Percentiles rank a stretch among this genome's conserved stretches.
Conservation (phyloP, 2,113 vertebrate species). For the Xyrauchen texanus region DNA sequence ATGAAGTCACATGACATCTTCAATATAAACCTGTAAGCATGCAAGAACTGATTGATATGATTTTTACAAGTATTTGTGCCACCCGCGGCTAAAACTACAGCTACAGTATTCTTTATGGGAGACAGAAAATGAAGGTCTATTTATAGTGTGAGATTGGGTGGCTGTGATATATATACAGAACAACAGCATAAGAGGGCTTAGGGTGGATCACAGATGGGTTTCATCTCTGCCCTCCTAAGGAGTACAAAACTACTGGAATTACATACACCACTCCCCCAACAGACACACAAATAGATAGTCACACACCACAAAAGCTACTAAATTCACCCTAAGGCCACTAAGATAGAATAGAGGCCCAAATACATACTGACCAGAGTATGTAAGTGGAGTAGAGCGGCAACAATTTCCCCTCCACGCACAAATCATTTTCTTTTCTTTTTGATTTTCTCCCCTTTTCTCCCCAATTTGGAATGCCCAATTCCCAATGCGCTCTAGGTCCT, state of each 20-base stretch:
- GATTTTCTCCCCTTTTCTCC: too few species aligned
- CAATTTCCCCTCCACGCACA: too few species aligned
- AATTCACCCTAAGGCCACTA: neutral
- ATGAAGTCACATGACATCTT: neutral
- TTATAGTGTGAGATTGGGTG: conserved; percentile 23
- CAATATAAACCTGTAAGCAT: neutral
- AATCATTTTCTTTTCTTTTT: too few species aligned
- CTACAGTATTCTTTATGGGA: neutral
- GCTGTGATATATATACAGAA: conserved; percentile 26
- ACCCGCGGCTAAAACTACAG: neutral
- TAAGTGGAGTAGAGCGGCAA: too few species aligned
- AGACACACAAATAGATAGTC: neutral
- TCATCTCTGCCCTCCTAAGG: neutral
- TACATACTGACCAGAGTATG: neutral
- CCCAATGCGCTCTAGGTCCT: too few species aligned
- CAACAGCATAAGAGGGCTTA: conserved; percentile 10
- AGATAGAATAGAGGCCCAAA: neutral
- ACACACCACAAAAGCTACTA: neutral
- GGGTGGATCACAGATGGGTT: conserved; percentile 1
- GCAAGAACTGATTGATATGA: neutral
- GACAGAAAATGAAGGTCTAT: neutral
- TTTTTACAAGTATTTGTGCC: neutral
- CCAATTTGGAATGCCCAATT: too few species aligned
- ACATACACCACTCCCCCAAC: neutral
- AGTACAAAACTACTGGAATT: neutral